Percentiles rank a stretch among this genome's conserved stretches.
Conservation (phyloP, 1,140 invertebrate genomes). For the Thaumatotibia leucotreta region DNA sequence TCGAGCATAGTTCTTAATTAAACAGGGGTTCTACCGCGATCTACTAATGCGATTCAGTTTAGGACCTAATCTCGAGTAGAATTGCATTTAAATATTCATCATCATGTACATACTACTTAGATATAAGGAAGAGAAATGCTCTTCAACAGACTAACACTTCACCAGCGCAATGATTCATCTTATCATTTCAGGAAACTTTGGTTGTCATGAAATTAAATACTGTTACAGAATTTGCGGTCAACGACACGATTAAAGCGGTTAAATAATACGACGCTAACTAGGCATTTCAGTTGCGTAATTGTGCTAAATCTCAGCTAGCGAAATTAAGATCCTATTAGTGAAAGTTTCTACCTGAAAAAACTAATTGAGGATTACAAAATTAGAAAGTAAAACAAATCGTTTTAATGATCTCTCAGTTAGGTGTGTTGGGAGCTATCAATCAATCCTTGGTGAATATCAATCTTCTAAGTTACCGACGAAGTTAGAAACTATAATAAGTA, state of each 20-base stretch:
- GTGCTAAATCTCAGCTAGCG: constrained; percentile 18
- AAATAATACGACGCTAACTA: background rate
- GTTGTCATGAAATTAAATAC: background rate
- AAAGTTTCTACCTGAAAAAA: constrained; percentile 43
- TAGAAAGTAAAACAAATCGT: constrained; percentile 51
- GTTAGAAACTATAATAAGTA: background rate
- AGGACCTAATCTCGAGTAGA: too few species aligned
- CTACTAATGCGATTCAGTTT: too few species aligned
- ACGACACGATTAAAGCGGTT: background rate
- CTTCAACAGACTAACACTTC: too few species aligned
- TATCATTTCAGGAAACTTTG: background rate
- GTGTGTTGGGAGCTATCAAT: constrained; percentile 32
- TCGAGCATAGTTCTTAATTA: too few species aligned
- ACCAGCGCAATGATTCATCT: background rate
- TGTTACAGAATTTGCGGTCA: background rate
- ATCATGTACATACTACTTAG: too few species aligned
- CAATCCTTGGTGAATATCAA: constrained; percentile 28
- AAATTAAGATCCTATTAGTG: constrained; percentile 35
- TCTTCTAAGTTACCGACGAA: constrained; percentile 16
- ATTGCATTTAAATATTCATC: too few species aligned
- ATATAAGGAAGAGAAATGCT: too few species aligned
- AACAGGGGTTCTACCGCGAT: too few species aligned
- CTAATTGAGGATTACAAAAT: constrained; percentile 47
- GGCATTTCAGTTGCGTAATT: constrained; percentile 16
- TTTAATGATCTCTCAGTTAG: constrained; percentile 35